Evolutionary conservation across 2,113 vertebrate genomes (phyloP), one percentile per base, ranked within the genome.

Genomic region (Anseranas semipalmata): DNA sequence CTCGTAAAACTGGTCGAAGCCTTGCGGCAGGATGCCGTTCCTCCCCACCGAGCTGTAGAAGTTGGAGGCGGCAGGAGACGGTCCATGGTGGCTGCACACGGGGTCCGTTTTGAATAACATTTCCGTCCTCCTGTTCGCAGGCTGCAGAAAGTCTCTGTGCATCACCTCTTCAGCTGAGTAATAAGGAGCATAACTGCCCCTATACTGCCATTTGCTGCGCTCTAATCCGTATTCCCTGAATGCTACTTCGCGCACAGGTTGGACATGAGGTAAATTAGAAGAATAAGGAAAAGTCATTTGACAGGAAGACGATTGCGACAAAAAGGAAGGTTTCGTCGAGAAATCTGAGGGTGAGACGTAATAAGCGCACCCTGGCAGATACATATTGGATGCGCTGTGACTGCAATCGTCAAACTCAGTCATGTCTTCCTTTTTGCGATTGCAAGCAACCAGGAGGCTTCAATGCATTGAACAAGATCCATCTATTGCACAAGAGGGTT

Each of bases 211-310:
- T 98, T 98, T 99, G 94, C 98, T 98, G 97, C 99, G 99, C 97
- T 99, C 99, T 98, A 99, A 98, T 98, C 99, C 99, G 98, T 99
- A 99, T 98, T 99, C 99, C 97, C 99, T 99, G 98, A 99, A 99
- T 97, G 99, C 98, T 97, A 99, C 99, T 96, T 99, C 99, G 35
- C 99, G 99, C 96, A 99, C 99, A 96, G 99, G 99, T 98, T 99
- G 99, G 98, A 99, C 98, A 96, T 99, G 99, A 88, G 99, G 98
- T 97, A 99, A 98, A 98, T 99, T 99, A 95, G 99, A 98, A 76
- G 99, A 99, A 98, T 99, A 99, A 53, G 99, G 99, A 96, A 99
- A 99, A 98, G 99, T 99, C 94, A 99, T 98, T 98, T 99, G 99
- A 98, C 99, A 99, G 96, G 99, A 99, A 75, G 99, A 99, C 48